A percentile compares a stretch with the other conserved stretches of the same genome.
Evolutionary conservation across 1,140 invertebrate species (phyloP).

Genomic region (Argopecten irradians): DNA sequence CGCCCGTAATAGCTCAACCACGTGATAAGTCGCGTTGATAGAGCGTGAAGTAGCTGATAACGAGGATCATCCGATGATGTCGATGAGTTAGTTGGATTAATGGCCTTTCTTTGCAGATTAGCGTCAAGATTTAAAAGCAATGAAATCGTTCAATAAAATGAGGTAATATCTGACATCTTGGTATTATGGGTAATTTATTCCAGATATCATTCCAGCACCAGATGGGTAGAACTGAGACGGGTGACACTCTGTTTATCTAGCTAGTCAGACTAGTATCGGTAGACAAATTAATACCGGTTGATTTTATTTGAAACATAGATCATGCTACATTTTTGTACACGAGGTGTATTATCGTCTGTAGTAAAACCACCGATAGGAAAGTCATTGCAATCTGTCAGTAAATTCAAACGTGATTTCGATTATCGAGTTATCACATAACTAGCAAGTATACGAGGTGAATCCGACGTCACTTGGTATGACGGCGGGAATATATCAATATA

Average conservation of each 20-base stretch:
- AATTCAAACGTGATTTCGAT: neutral
- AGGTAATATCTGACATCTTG: neutral
- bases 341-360: neutral
- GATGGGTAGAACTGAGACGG: neutral
- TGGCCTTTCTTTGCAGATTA: neutral
- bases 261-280: neutral
- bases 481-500: too few relatives aligned
- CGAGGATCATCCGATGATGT: neutral
- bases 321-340: neutral
- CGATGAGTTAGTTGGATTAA: slow-evolving; percentile 7
- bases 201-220: neutral
- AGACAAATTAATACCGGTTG: neutral
- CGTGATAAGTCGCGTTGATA: slow-evolving; percentile 7
- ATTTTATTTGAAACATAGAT: slow-evolving; percentile 2
- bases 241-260: neutral
- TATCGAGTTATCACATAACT: neutral
- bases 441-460: too few relatives aligned
- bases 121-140: slow-evolving; percentile 21
- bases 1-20: neutral
- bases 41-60: slow-evolving; percentile 14
- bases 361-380: neutral
- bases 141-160: slow-evolving; percentile 23
- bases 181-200: slow-evolving; percentile 9
- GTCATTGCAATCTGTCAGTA: neutral
- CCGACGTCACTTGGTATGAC: too few relatives aligned